Percentiles rank a stretch among this genome's conserved stretches.
Evolutionary conservation across 2,888 invertebrate species (phyloP).

Genomic region (Hypercompe scribonia): DNA sequence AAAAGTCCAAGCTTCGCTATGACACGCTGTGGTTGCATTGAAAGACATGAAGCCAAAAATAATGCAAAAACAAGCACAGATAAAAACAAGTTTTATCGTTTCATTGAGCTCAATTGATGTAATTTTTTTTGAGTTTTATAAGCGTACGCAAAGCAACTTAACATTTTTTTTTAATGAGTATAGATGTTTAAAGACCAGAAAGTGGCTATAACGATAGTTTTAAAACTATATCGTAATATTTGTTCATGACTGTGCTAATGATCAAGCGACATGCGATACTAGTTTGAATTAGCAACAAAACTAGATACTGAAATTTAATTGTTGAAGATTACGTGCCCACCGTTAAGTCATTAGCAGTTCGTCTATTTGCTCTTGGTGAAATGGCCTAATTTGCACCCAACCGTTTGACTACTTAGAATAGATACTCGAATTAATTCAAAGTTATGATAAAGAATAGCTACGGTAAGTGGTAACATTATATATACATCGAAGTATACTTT

Average conservation of each 20-base stretch:
- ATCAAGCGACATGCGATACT: constrained; percentile 38
- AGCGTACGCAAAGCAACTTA: no score
- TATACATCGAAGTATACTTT: no score
- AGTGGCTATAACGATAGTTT: constrained; percentile 14
- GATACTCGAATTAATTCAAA: neutral
- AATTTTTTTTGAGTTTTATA: no score
- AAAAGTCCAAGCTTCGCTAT: no score
- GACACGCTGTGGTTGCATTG: no score
- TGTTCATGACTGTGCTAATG: constrained; percentile 29
- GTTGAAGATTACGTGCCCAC: constrained; percentile 31
- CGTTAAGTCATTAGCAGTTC: constrained; percentile 15
- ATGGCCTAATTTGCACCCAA: neutral
- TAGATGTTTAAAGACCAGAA: neutral
- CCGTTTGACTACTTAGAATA: neutral
- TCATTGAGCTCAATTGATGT: no score
- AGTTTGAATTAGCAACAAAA: constrained; percentile 35
- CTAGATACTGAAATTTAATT: constrained; percentile 42
- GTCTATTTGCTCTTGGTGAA: constrained; percentile 21
- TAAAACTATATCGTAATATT: constrained; percentile 40
- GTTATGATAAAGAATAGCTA: neutral
- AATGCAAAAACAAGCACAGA: no score
- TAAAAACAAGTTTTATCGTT: no score
- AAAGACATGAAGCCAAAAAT: no score
- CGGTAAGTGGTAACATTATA: neutral
- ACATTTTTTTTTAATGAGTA: no score